phyloP scores from a whole-genome alignment of 1,140 invertebrate genomes.

The Pentalonia nigronervosa region DNA sequence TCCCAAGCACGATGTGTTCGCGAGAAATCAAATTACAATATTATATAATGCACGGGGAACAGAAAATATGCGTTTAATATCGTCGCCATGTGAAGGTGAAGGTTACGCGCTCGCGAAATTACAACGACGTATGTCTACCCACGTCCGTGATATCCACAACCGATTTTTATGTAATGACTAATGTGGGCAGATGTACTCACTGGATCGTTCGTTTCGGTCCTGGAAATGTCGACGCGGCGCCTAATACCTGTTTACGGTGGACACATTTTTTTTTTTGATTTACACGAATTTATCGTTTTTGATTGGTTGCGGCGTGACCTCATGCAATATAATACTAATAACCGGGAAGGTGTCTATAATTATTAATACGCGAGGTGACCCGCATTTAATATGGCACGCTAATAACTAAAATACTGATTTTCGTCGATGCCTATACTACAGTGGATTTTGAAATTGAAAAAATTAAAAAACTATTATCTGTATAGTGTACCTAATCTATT shows the following conservation, averaged over 20 bases:
- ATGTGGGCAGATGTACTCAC: background rate
- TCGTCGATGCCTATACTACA: background rate
- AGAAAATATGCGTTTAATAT: too few relatives aligned
- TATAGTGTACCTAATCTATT: background rate
- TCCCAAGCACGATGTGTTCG: too few relatives aligned
- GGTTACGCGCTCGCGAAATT: too few relatives aligned
- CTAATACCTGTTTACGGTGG: background rate
- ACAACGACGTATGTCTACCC: too few relatives aligned
- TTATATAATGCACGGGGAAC: too few relatives aligned
- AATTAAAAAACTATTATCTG: background rate
- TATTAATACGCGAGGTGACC: background rate
- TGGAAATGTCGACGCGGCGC: too few relatives aligned
- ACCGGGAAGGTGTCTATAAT: background rate
- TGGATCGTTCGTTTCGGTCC: background rate
- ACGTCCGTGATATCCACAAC: too few relatives aligned
- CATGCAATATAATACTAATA: background rate
- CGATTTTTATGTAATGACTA: background rate
- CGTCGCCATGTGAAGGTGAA: too few relatives aligned
- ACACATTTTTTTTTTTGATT: background rate
- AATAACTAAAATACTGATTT: background rate
- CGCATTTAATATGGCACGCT: background rate
- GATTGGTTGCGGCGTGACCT: background rate
- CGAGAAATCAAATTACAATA: too few relatives aligned
- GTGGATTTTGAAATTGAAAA: background rate
- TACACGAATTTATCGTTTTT: background rate